Evolutionary conservation across 1,140 invertebrate genomes (phyloP).

Genomic region (Contarinia nasturtii): DNA sequence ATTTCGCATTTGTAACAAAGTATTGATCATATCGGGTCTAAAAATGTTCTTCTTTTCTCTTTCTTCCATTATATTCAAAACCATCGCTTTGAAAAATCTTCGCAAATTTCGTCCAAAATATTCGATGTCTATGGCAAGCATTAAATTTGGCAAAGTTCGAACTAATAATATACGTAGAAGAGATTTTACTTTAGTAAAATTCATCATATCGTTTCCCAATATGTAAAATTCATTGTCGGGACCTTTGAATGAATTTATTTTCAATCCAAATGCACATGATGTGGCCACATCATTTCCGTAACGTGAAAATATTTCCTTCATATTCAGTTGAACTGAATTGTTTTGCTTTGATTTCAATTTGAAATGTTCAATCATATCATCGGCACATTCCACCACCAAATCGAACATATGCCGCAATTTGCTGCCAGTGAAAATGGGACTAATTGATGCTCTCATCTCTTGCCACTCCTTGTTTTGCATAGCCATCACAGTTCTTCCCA

Average conservation of each 20-base stretch:
- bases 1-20: slow-evolving; percentile 22
- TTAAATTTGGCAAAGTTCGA: not conserved
- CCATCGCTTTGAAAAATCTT: slow-evolving; percentile 29
- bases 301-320: slow-evolving; percentile 21
- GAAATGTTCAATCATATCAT: slow-evolving; percentile 5
- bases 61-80: slow-evolving; percentile 28
- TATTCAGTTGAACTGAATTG: slow-evolving; percentile 8
- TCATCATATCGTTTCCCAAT: slow-evolving; percentile 15
- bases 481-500: slow-evolving; percentile 4
- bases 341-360: not conserved
- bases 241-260: slow-evolving; percentile 22
- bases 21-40: slow-evolving; percentile 27
- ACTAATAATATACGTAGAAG: not conserved
- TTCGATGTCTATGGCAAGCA: slow-evolving; percentile 13
- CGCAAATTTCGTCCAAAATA: slow-evolving; percentile 24
- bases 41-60: slow-evolving; percentile 23
- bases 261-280: slow-evolving; percentile 24
- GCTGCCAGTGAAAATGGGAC: slow-evolving; percentile 14
- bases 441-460: slow-evolving; percentile 12
- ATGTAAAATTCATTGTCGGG: slow-evolving; percentile 26
- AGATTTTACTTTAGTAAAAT: not conserved
- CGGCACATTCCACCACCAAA: slow-evolving; percentile 10
- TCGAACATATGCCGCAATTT: slow-evolving; percentile 21
- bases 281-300: slow-evolving; percentile 27
- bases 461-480: slow-evolving; percentile 12